These are phyloP conservation scores for Folsomia manolachei DNA, from an alignment of 2,888 invertebrate species.

Conservation along the genomic window DNA sequence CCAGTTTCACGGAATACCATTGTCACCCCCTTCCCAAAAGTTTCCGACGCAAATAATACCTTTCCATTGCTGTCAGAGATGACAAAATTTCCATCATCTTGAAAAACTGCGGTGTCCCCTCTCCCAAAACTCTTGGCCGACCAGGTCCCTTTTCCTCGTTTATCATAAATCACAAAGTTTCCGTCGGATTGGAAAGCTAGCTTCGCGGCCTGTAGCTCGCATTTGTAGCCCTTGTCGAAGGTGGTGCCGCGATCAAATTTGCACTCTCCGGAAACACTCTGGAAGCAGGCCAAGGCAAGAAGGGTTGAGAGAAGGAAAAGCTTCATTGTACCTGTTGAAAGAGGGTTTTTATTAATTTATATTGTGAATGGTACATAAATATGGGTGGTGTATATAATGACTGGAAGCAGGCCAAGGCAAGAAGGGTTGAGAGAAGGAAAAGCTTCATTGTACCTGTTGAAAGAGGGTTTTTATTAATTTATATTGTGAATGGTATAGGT, in stretches of 20 bases:
- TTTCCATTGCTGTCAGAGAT: background rate
- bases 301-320: background rate
- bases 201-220: background rate
- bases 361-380: no score
- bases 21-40: background rate
- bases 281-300: background rate
- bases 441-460: no score
- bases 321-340: no score
- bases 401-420: background rate
- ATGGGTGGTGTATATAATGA: no score
- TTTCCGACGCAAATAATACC: background rate
- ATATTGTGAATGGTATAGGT: no score
- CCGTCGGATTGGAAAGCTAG: constrained; percentile 1
- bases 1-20: background rate
- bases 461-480: no score
- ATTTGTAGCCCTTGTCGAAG: background rate
- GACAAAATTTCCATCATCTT: background rate
- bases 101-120: background rate
- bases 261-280: background rate
- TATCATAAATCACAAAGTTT: background rate
- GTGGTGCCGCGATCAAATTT: background rate
- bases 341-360: no score
- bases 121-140: background rate
- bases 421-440: background rate
- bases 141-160: background rate